Evolutionary conservation across 2,797 vertebrate genomes (phyloP).

Genomic region (Sebastes iracundus): DNA sequence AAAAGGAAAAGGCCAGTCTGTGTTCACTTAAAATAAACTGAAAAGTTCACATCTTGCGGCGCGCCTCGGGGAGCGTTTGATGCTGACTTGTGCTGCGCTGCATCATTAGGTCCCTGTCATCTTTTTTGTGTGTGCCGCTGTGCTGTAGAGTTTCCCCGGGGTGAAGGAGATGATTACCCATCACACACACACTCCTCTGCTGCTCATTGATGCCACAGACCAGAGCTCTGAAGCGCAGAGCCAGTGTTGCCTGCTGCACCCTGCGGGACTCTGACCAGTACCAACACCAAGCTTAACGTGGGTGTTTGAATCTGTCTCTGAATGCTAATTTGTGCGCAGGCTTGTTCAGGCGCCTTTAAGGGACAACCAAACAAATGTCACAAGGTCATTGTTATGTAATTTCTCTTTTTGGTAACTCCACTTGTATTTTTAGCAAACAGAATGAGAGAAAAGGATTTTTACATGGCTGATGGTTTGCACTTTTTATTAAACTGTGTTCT

Average conservation of each 20-base stretch:
- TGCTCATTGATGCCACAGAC: conserved; percentile 87
- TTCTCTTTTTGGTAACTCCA: neutral
- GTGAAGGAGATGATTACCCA: conserved; percentile 87
- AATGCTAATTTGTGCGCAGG: conserved; percentile 7
- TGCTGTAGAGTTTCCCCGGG: conserved; percentile 85
- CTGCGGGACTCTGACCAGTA: conserved; percentile 70
- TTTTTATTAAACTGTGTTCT: neutral
- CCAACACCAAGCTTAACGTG: conserved; percentile 2
- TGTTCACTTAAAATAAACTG: conserved; percentile 9
- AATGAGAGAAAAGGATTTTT: neutral
- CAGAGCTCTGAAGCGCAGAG: conserved; percentile 74
- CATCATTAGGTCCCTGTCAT: conserved; percentile 60
- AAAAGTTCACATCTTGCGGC: conserved; percentile 45
- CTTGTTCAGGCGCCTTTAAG: neutral
- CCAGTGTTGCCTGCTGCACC: conserved; percentile 83
- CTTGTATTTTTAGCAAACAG: neutral
- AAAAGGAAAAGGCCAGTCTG: neutral
- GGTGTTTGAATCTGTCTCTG: neutral
- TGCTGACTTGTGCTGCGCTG: conserved; percentile 37
- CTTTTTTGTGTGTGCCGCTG: conserved; percentile 46
- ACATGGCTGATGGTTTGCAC: neutral
- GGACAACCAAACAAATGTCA: conserved; percentile 24
- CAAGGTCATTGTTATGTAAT: conserved; percentile 28
- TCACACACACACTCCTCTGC: conserved; percentile 84
- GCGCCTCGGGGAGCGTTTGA: conserved; percentile 27